Percentiles rank a stretch among this genome's conserved stretches.
Evolutionary conservation across 2,888 invertebrate genomes (phyloP).

Genomic region (Bruchidius siliquastri): DNA sequence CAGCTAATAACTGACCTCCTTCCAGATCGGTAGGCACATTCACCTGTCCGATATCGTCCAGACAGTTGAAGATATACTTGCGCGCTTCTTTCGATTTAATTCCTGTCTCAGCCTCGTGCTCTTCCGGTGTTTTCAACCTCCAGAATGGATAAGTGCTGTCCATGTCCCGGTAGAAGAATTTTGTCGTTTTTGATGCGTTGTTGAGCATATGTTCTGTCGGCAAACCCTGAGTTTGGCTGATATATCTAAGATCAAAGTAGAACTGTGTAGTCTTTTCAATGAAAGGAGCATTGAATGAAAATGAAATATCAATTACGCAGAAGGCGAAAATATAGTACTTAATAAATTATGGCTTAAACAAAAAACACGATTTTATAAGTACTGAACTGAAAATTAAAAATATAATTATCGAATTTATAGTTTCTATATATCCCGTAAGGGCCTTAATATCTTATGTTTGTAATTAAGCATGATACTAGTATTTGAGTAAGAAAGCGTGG

Average conservation of each 20-base stretch:
- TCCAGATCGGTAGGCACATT: slow-evolving; percentile 97
- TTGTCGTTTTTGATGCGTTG: slow-evolving; percentile 95
- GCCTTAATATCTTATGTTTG: no score
- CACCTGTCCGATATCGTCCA: slow-evolving; percentile 97
- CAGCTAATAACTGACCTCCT: slow-evolving; percentile 92
- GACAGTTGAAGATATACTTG: slow-evolving; percentile 98
- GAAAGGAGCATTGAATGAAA: no score
- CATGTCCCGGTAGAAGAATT: slow-evolving; percentile 95
- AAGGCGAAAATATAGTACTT: no score
- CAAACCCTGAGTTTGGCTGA: slow-evolving; percentile 75
- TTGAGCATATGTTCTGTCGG: slow-evolving; percentile 97
- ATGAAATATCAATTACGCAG: slow-evolving; percentile 2
- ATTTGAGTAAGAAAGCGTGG: no score
- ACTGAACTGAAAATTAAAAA: no score
- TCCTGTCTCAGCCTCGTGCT: slow-evolving; percentile 95
- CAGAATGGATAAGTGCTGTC: slow-evolving; percentile 86
- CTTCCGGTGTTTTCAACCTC: slow-evolving; percentile 91
- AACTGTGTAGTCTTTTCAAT: no score
- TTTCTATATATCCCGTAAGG: no score
- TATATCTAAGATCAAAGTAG: slow-evolving; percentile 54
- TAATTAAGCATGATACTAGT: no score
- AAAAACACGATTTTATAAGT: no score
- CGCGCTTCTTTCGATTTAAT: slow-evolving; percentile 99
- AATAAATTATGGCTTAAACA: no score
- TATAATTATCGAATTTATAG: no score